phyloP scores from a whole-genome alignment of 2,113 vertebrate genomes.

The Chitala chitala region DNA sequence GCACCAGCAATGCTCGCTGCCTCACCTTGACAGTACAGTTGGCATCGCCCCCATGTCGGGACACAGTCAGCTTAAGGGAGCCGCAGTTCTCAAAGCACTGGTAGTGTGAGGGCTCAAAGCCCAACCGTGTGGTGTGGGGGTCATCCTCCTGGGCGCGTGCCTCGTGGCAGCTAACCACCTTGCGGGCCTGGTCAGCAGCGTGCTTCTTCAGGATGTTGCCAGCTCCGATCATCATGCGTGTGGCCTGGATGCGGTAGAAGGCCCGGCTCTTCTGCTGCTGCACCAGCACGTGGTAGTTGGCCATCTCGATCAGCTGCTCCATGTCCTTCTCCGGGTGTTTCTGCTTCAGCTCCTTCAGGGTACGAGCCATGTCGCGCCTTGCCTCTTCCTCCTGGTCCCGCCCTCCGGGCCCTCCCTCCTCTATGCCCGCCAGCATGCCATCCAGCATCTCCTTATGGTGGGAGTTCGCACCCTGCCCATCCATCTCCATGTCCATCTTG shows the following conservation, averaged over 20 bases:
- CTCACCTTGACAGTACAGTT: slow-evolving; percentile 61
- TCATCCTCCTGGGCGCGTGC: slow-evolving; percentile 61
- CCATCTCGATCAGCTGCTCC: slow-evolving; percentile 78
- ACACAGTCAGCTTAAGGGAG: slow-evolving; percentile 66
- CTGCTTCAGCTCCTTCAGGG: slow-evolving; percentile 72
- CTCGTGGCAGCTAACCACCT: slow-evolving; percentile 68
- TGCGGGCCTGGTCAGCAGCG: slow-evolving; percentile 58
- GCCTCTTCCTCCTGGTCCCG: slow-evolving; percentile 66
- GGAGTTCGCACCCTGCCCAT: slow-evolving; percentile 57
- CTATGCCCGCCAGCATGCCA: slow-evolving; percentile 50
- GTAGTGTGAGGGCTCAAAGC: slow-evolving; percentile 67
- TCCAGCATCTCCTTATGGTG: slow-evolving; percentile 44
- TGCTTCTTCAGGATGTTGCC: slow-evolving; percentile 64
- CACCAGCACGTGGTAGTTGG: slow-evolving; percentile 70
- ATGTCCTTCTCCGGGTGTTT: slow-evolving; percentile 74
- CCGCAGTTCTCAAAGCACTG: slow-evolving; percentile 81
- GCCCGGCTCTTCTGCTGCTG: slow-evolving; percentile 63
- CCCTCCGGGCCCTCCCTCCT: slow-evolving; percentile 36
- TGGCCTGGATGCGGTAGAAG: slow-evolving; percentile 63
- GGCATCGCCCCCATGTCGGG: slow-evolving; percentile 59
- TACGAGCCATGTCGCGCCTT: slow-evolving; percentile 69
- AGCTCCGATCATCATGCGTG: slow-evolving; percentile 62
- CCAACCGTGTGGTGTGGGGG: slow-evolving; percentile 58
- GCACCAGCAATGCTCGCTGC: not conserved
- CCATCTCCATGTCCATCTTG: slow-evolving; percentile 54